A percentile compares a stretch with the other conserved stretches of the same genome.
These are phyloP conservation scores for Hofmannophila pseudospretella DNA, from an alignment of 2,888 invertebrate genomes.

Conservation along the genomic window DNA sequence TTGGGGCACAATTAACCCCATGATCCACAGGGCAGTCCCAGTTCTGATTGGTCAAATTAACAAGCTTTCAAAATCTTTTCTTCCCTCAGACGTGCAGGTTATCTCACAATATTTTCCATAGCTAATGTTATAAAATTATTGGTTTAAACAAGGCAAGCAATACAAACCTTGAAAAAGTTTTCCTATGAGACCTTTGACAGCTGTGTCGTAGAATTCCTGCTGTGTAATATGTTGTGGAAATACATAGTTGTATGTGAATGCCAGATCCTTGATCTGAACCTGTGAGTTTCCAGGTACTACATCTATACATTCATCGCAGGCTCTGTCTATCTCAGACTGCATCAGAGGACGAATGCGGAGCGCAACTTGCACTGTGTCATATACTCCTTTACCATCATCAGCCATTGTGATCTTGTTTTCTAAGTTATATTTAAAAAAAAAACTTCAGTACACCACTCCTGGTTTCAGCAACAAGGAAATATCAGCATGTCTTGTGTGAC, in stretches of 20 bases:
- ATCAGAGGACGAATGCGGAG: slow-evolving; percentile 90
- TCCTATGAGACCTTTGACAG: slow-evolving; percentile 83
- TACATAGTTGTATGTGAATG: slow-evolving; percentile 91
- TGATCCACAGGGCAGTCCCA: no score
- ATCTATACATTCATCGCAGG: slow-evolving; percentile 85
- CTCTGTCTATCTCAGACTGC: slow-evolving; percentile 82
- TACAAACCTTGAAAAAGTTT: slow-evolving; percentile 86
- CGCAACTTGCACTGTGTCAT: slow-evolving; percentile 86
- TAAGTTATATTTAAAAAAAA: slow-evolving; percentile 3
- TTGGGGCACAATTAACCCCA: no score
- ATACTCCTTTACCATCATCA: slow-evolving; percentile 49
- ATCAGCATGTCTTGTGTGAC: slow-evolving; percentile 15
- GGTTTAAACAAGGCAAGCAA: no score
- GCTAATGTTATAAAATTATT: no score
- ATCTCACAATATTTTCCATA: no score
- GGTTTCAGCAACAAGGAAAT: not conserved
- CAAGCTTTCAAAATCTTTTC: no score
- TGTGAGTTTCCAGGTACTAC: slow-evolving; percentile 82
- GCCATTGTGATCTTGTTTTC: slow-evolving; percentile 44
- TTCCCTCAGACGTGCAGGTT: no score
- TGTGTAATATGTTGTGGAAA: slow-evolving; percentile 85
- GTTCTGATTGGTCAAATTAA: no score
- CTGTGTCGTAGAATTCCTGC: slow-evolving; percentile 83
- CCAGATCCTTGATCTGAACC: slow-evolving; percentile 83
- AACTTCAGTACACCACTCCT: not conserved